A percentile compares a stretch with the other conserved stretches of the same genome.
These are phyloP conservation scores for Lepidochitona cinerea DNA, from an alignment of 2,888 invertebrate species.

Conservation along the genomic window DNA sequence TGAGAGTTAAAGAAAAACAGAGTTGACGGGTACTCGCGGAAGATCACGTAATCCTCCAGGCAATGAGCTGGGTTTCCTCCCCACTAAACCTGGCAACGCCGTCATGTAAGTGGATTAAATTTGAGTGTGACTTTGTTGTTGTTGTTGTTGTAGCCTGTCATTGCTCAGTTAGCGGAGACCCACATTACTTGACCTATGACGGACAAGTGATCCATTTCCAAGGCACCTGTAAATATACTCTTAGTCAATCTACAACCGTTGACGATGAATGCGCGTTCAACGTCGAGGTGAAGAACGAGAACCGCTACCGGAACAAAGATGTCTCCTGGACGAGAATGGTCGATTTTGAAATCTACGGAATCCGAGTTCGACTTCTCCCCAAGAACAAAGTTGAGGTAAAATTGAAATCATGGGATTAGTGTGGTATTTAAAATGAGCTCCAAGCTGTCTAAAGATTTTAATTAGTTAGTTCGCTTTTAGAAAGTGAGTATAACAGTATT, in stretches of 20 bases:
- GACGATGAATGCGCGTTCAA: conserved; percentile 16
- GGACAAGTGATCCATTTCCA: conserved; percentile 36
- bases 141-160: conserved; percentile 18
- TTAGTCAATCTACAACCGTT: conserved; percentile 30
- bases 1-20: no score
- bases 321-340: conserved; percentile 20
- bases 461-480: no score
- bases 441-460: no score
- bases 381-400: conserved; percentile 30
- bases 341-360: conserved; percentile 7
- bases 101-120: no score
- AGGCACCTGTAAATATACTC: conserved; percentile 53
- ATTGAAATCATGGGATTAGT: no score
- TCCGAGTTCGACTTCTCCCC: not conserved
- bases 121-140: no score
- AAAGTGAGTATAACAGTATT: no score
- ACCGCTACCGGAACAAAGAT: not conserved
- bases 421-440: no score
- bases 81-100: no score
- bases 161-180: conserved; percentile 43
- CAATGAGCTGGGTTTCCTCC: no score
- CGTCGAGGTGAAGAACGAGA: conserved; percentile 21
- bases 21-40: no score
- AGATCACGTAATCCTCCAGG: no score
- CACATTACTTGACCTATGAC: conserved; percentile 56